phyloP scores from a whole-genome alignment of 2,888 invertebrate genomes.

The Hyposoter didymator region DNA sequence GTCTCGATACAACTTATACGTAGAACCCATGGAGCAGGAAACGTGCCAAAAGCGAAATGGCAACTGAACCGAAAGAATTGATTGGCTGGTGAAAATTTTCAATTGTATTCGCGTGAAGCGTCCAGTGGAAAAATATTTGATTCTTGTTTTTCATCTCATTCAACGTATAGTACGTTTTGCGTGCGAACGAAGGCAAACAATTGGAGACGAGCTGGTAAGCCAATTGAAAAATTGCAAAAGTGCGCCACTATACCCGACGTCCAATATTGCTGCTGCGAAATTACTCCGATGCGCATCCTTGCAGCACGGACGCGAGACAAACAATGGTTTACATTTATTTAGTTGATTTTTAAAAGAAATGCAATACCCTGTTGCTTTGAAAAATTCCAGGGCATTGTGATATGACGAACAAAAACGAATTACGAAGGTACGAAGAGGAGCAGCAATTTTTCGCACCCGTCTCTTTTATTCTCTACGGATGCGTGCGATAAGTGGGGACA shows the following conservation, averaged over 20 bases:
- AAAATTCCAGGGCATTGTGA: background rate
- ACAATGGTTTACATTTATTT: background rate
- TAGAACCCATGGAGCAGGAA: no score
- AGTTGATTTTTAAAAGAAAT: background rate
- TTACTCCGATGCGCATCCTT: background rate
- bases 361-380: background rate
- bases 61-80: no score
- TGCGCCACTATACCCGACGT: background rate
- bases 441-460: conserved; percentile 7
- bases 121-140: background rate
- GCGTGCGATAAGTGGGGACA: background rate
- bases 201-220: no score
- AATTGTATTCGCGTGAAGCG: background rate
- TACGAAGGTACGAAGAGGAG: background rate
- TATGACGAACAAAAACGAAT: conserved; percentile 7
- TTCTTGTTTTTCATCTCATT: background rate
- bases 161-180: background rate
- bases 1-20: no score
- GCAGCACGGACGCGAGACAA: background rate
- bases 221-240: no score
- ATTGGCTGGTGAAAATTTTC: no score
- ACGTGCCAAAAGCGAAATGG: no score
- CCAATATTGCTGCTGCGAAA: background rate
- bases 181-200: background rate
- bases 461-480: conserved; percentile 4